A percentile compares a stretch with the other conserved stretches of the same genome.
These are phyloP conservation scores for Apamea anceps DNA, from an alignment of 2,888 invertebrate genomes.

Conservation along the genomic window DNA sequence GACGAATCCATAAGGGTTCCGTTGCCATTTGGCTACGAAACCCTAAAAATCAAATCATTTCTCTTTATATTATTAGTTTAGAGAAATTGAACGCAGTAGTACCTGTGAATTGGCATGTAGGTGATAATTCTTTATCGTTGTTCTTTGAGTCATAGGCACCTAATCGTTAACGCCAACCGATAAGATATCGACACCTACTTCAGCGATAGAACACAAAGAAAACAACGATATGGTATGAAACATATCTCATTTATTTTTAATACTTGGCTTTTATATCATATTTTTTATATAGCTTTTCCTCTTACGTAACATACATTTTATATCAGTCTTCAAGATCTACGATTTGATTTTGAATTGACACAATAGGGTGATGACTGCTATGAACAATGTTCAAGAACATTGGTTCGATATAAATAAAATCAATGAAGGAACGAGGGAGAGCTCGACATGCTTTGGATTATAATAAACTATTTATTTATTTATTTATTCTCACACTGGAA, in stretches of 20 bases:
- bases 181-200: slow-evolving; percentile 55
- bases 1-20: too few species aligned
- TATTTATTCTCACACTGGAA: too few species aligned
- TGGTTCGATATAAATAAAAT: neutral
- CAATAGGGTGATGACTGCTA: neutral
- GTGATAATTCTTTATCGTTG: slow-evolving; percentile 22
- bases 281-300: slow-evolving; percentile 16
- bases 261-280: neutral
- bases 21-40: too few species aligned
- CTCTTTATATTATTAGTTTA: neutral
- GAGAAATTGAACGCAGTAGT: slow-evolving; percentile 6
- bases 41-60: neutral
- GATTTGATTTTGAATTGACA: slow-evolving; percentile 7
- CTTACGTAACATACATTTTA: neutral
- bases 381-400: neutral
- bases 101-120: slow-evolving; percentile 3
- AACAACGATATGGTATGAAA: slow-evolving; percentile 38
- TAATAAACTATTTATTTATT: too few species aligned
- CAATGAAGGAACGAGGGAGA: neutral
- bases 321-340: slow-evolving; percentile 44
- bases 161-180: slow-evolving; percentile 51
- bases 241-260: slow-evolving; percentile 41
- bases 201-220: slow-evolving; percentile 42
- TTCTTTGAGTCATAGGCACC: neutral
- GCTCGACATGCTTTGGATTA: neutral